Evolutionary conservation across 2,113 vertebrate genomes (phyloP).

Genomic region (Sturnira hondurensis): DNA sequence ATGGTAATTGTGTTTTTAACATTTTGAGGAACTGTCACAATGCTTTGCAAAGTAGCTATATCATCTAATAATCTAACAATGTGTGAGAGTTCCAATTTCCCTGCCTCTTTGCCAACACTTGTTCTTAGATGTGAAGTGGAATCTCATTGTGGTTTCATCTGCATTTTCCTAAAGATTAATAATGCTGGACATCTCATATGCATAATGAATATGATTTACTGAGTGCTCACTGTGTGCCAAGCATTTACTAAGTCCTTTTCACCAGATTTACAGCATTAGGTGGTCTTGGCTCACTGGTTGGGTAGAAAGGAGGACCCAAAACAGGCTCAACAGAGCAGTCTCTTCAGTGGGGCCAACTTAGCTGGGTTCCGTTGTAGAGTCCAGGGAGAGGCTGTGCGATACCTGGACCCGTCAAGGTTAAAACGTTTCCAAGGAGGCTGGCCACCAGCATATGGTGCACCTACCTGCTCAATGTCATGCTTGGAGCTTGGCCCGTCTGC

Average conservation of each 20-base stretch:
- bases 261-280: background rate
- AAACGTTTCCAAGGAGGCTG: background rate
- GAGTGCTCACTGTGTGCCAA: background rate
- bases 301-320: background rate
- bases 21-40: background rate
- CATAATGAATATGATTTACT: background rate
- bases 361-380: background rate
- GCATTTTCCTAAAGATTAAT: background rate
- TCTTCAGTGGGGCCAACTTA: background rate
- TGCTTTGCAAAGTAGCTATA: background rate
- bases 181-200: background rate
- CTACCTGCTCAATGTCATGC: background rate
- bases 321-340: background rate
- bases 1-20: background rate
- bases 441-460: fast-evolving
- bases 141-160: background rate
- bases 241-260: background rate
- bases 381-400: background rate
- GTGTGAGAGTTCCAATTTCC: background rate
- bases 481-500: background rate
- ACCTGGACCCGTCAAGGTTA: background rate
- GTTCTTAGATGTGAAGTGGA: background rate
- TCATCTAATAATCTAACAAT: background rate
- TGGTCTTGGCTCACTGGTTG: background rate
- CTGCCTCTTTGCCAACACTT: background rate